Conservation (phyloP, 2,888 invertebrate genomes). For the Papilio gigon region DNA sequence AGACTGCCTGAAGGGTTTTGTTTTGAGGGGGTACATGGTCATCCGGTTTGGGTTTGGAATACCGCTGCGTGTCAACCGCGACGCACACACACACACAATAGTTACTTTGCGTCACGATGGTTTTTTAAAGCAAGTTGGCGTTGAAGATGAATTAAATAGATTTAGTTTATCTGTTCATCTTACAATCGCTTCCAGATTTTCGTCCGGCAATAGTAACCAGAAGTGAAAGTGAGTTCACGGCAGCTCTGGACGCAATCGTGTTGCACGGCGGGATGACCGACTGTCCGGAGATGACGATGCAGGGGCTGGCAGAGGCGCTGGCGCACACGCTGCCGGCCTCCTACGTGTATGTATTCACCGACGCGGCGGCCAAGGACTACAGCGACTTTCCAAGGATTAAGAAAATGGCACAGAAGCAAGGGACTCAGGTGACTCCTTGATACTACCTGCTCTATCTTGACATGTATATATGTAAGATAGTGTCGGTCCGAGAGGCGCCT, state of each 20-base stretch:
- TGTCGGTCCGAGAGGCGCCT: too few relatives aligned
- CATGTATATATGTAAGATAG: too few relatives aligned
- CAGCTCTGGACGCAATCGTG: conserved; percentile 46
- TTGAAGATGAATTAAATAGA: too few relatives aligned
- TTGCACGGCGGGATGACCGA: conserved; percentile 52
- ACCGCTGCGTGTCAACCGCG: too few relatives aligned
- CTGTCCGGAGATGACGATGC: conserved; percentile 65
- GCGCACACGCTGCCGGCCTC: conserved; percentile 57
- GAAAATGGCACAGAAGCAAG: conserved; percentile 55
- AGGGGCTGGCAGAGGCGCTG: conserved; percentile 61
- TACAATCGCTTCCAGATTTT: conserved; percentile 48
- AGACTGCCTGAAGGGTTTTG: too few relatives aligned
- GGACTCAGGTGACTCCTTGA: conserved; percentile 38
- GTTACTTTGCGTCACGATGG: too few relatives aligned
- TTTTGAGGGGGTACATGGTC: too few relatives aligned
- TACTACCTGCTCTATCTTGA: too few relatives aligned
- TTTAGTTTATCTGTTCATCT: too few relatives aligned
- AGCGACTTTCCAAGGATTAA: conserved; percentile 50
- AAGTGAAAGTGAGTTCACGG: conserved; percentile 52
- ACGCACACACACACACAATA: too few relatives aligned
- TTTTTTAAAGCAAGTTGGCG: too few relatives aligned
- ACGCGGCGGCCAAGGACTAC: conserved; percentile 63
- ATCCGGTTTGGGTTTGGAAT: too few relatives aligned
- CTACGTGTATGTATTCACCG: conserved; percentile 67
- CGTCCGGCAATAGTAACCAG: conserved; percentile 50